Conservation (phyloP, 2,113 vertebrate species). For the Pandion haliaetus region DNA sequence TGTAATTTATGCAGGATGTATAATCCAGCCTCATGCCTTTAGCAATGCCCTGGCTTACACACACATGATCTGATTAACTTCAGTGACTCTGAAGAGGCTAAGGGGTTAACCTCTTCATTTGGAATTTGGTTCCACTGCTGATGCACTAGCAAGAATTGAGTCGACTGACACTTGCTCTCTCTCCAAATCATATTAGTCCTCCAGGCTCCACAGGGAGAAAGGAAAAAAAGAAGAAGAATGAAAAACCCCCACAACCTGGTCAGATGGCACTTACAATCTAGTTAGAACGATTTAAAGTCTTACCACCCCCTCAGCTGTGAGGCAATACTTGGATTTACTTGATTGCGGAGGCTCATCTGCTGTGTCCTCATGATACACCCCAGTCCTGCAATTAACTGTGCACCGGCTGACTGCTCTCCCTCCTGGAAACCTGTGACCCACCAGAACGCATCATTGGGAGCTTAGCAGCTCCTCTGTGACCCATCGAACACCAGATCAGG, state of each 20-base stretch:
- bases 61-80: neutral
- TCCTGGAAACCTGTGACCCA: neutral
- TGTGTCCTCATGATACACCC: neutral
- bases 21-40: neutral
- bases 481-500: neutral
- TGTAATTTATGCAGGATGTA: neutral
- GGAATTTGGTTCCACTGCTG: neutral
- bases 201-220: neutral
- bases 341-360: neutral
- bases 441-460: rapidly evolving
- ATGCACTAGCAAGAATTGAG: conserved; percentile 8
- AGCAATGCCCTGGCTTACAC: neutral
- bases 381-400: conserved; percentile 9
- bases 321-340: neutral
- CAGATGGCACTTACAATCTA: neutral
- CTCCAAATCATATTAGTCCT: conserved; percentile 31
- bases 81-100: neutral
- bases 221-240: neutral
- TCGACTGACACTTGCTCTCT: conserved; percentile 18
- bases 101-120: conserved; percentile 35
- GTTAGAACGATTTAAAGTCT: neutral
- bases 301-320: neutral
- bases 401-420: neutral
- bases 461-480: neutral
- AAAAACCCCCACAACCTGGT: neutral